These are phyloP conservation scores for Crocodylus rhombifer DNA, from an alignment of 2,797 vertebrate genomes.

Conservation along the genomic window DNA sequence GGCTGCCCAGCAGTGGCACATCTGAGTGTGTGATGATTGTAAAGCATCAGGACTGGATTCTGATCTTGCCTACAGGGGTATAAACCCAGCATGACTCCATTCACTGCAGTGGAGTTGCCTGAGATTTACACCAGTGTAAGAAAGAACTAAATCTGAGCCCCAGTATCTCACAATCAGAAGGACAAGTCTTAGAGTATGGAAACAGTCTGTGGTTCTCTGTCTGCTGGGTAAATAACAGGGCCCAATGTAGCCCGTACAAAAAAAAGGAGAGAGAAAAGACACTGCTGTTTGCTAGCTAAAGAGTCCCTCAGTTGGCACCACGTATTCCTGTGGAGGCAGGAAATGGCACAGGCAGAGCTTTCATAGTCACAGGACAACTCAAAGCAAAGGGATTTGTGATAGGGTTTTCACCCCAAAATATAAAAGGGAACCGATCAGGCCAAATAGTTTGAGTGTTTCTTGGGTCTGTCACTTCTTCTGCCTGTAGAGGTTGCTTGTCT, in stretches of 20 bases:
- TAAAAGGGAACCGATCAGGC: not conserved
- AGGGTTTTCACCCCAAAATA: rapidly evolving
- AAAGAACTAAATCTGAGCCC: not conserved
- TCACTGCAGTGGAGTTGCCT: not conserved
- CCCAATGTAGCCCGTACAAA: not conserved
- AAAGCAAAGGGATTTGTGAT: not conserved
- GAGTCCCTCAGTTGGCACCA: not conserved
- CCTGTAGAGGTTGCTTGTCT: not conserved
- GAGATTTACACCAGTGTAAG: not conserved
- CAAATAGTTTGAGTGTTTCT: not conserved
- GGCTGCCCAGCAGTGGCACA: not conserved
- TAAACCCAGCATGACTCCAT: not conserved
- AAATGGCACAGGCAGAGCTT: not conserved
- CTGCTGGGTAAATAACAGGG: not conserved
- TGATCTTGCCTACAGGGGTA: too few species aligned
- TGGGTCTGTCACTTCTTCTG: not conserved
- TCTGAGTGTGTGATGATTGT: not conserved
- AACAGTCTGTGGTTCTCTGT: not conserved
- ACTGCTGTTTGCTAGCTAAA: not conserved
- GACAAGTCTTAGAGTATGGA: not conserved
- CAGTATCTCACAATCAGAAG: not conserved
- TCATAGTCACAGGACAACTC: not conserved
- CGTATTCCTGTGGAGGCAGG: not conserved
- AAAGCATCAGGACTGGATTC: not conserved
- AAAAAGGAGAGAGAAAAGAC: not conserved